Base-by-base conservation (phyloP, 2,797 vertebrate species). In the Gymnoscopelus microlampas region DNA sequence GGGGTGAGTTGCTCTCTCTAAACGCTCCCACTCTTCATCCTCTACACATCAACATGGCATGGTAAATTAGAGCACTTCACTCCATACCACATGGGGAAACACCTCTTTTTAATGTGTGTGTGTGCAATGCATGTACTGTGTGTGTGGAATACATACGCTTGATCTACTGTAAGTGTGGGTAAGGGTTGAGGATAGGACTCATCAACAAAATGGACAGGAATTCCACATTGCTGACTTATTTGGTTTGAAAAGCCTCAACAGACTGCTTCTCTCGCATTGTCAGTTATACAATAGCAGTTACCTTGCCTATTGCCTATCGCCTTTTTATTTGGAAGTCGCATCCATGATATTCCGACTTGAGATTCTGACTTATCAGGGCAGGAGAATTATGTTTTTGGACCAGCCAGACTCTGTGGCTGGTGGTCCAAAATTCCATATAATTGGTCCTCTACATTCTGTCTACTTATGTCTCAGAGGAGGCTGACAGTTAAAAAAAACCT, bases 1-100 rank as follows among this genome's bases (percentile, higher is more conserved):
- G 96, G 95, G 96, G 98, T 99, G 95, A 99, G 98, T 96, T 89
- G 60, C 70, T 77, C 69, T 71, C 44, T 81, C 49, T 60, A 54
- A 23, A 56, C 69, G 19, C 63, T 64, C 68, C 63, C 78, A 76
- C 53, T 61, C 59, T 53, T 49, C 13, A 14, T 9, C 51, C 57
- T 24, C 74, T 77, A 78, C 78, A 76, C 74, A 67, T 69, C 61
- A 76, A 65, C 65, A 53, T 29, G 26, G 3, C 26, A 29, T 29
- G 26, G 2, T 71, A 71, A 76, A 75, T 9, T 0, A 51, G 29
- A 53, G 49, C 5, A 19, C 26, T 13, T 11, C 63, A 74, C 83
- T 71, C 65, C 49, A 72, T 62, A 69, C 63, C 66, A 73, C 71
- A 78, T 70, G 78, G 77, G 32, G 26, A 53, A 50, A 61, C 63